These are phyloP conservation scores for Oryzaephilus surinamensis DNA, from an alignment of 1,140 invertebrate genomes.

Conservation along the genomic window DNA sequence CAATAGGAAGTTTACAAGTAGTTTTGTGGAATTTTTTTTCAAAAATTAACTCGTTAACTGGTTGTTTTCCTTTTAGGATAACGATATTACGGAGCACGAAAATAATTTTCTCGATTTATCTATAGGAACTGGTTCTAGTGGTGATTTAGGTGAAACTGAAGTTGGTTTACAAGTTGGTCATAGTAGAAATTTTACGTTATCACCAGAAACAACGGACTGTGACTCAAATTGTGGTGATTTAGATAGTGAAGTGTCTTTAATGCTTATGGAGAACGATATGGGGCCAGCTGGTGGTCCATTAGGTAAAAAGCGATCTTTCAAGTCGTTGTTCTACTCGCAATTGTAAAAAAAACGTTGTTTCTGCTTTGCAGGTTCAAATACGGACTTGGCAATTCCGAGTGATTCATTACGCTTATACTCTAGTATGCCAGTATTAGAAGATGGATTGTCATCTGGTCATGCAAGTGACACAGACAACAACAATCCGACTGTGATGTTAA, in stretches of 20 bases:
- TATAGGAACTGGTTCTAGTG: slow-evolving; percentile 55
- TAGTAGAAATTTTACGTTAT: slow-evolving; percentile 74
- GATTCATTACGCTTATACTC: slow-evolving; percentile 47
- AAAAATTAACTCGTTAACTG: slow-evolving; percentile 1
- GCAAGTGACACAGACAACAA: slow-evolving; percentile 87
- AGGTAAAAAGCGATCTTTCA: slow-evolving; percentile 14
- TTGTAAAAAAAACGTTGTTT: too few relatives aligned
- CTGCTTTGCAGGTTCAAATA: slow-evolving; percentile 41
- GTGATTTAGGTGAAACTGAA: slow-evolving; percentile 56
- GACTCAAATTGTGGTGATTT: slow-evolving; percentile 79
- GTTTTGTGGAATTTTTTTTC: slow-evolving; percentile 10
- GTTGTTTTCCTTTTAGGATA: slow-evolving; percentile 32
- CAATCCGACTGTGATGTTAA: slow-evolving; percentile 57
- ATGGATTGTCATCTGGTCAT: slow-evolving; percentile 84
- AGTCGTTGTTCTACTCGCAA: too few relatives aligned
- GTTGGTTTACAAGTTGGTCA: slow-evolving; percentile 52
- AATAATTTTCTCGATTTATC: slow-evolving; percentile 54
- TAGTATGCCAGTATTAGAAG: slow-evolving; percentile 90
- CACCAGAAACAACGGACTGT: slow-evolving; percentile 91
- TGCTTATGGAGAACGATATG: slow-evolving; percentile 59
- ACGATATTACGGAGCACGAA: slow-evolving; percentile 45
- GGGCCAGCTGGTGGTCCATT: slow-evolving; percentile 31
- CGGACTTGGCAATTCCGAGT: slow-evolving; percentile 44
- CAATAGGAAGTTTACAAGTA: slow-evolving; percentile 44
- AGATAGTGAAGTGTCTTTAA: slow-evolving; percentile 67